These are phyloP conservation scores for Reticulitermes lucifugus DNA, from an alignment of 2,888 invertebrate genomes.

Conservation along the genomic window DNA sequence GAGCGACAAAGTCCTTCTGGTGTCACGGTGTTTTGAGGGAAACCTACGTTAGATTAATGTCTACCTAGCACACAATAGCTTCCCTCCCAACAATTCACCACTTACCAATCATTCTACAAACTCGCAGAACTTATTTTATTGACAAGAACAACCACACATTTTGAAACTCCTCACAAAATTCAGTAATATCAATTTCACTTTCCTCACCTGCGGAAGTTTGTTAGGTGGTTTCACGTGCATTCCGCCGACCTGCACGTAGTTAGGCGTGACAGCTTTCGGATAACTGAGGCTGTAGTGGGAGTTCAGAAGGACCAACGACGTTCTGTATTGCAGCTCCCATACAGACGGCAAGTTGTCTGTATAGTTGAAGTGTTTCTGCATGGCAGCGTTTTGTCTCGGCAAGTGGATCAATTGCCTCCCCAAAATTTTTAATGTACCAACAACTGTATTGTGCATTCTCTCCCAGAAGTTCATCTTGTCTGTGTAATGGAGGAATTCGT, in stretches of 20 bases:
- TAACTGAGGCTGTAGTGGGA: constrained; percentile 56
- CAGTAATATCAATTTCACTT: background rate
- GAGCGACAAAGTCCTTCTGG: too few relatives aligned
- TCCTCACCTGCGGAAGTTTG: constrained; percentile 50
- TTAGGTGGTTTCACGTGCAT: constrained; percentile 57
- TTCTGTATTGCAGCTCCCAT: constrained; percentile 52
- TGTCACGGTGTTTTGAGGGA: too few relatives aligned
- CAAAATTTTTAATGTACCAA: background rate
- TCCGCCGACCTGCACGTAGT: constrained; percentile 58
- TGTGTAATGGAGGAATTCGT: constrained; percentile 65
- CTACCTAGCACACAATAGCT: too few relatives aligned
- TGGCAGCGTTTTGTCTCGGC: constrained; percentile 39
- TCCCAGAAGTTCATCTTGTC: constrained; percentile 63
- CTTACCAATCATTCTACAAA: too few relatives aligned
- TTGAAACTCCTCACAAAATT: too few relatives aligned
- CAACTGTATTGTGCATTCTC: background rate
- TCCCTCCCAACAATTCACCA: too few relatives aligned
- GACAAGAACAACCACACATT: too few relatives aligned
- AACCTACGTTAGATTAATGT: too few relatives aligned
- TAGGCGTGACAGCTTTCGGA: constrained; percentile 56
- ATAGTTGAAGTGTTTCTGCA: constrained; percentile 43
- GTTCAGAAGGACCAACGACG: constrained; percentile 56
- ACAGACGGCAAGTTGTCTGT: constrained; percentile 46
- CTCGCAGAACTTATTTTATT: too few relatives aligned
- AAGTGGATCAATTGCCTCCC: constrained; percentile 20